Percentiles rank a stretch among this genome's conserved stretches.
Evolutionary conservation across 2,888 invertebrate species (phyloP).

Genomic region (Asteroscopus sphinx): DNA sequence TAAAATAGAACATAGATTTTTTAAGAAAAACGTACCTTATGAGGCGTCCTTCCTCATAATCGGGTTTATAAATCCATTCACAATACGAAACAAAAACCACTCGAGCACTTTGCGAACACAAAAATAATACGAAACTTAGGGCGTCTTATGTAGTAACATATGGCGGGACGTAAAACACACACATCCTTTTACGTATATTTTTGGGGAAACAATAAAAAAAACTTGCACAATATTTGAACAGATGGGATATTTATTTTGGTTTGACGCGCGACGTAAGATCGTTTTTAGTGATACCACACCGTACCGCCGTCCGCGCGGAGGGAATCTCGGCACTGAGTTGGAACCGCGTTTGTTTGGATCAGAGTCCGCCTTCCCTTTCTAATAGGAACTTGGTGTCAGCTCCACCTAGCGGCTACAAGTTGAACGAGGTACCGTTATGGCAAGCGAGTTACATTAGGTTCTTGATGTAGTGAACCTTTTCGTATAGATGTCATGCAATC

Average conservation of each 20-base stretch:
- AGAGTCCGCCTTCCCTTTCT: conserved; percentile 79
- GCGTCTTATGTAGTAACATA: conserved; percentile 64
- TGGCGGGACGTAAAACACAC: conserved; percentile 67
- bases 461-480: conserved; percentile 1
- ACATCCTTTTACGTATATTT: conserved; percentile 73
- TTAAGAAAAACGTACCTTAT: conserved; percentile 70
- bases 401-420: conserved; percentile 67
- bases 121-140: conserved; percentile 71
- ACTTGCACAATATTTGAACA: conserved; percentile 87
- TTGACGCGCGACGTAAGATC: conserved; percentile 77
- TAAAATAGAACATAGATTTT: conserved; percentile 64
- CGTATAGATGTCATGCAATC: conserved; percentile 27
- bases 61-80: conserved; percentile 86
- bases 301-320: conserved; percentile 64
- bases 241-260: conserved; percentile 86
- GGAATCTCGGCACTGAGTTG: conserved; percentile 79
- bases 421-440: conserved; percentile 13
- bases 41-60: conserved; percentile 82
- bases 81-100: conserved; percentile 84
- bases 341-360: conserved; percentile 72
- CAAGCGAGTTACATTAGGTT: not conserved
- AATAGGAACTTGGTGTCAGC: conserved; percentile 57
- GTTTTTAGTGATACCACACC: conserved; percentile 42
- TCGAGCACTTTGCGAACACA: conserved; percentile 80
- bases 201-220: conserved; percentile 78